phyloP scores from a whole-genome alignment of 37 sponge, comb jelly and placozoan genomes.

The Chondrilla cf. caribensis region DNA sequence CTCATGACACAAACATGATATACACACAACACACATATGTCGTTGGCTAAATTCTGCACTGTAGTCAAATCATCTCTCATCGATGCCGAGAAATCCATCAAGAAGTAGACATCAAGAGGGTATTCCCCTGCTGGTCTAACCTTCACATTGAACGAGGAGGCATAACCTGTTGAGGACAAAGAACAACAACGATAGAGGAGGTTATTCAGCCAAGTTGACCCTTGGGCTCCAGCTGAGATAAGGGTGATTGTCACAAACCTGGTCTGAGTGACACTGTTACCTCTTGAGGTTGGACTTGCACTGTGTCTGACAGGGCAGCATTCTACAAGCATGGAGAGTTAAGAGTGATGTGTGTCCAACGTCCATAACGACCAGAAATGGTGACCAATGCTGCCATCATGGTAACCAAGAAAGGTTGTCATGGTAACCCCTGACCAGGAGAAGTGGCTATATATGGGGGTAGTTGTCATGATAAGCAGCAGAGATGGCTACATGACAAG shows the following conservation, averaged over 20 bases:
- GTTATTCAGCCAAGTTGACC: too few species aligned
- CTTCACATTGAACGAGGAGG: constrained; percentile 42
- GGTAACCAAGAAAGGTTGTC: too few species aligned
- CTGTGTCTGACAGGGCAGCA: neutral
- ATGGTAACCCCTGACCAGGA: too few species aligned
- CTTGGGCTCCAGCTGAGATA: too few species aligned
- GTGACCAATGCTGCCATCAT: too few species aligned
- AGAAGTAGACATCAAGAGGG: constrained; percentile 81
- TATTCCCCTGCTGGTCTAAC: constrained; percentile 79
- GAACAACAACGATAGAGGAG: too few species aligned
- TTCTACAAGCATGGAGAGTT: too few species aligned
- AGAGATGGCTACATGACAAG: too few species aligned
- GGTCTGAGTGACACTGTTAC: neutral
- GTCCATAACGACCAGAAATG: too few species aligned
- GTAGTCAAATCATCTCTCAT: constrained; percentile 68
- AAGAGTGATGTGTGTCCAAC: too few species aligned
- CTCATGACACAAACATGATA: neutral
- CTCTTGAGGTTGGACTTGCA: constrained; percentile 4
- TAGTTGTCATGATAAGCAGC: too few species aligned
- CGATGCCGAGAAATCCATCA: constrained; percentile 86
- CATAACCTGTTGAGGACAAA: constrained; percentile 42
- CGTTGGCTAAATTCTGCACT: neutral
- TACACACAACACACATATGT: neutral
- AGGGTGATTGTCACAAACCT: neutral
- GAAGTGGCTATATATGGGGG: too few species aligned